phyloP scores from a whole-genome alignment of 2,797 vertebrate species.

The Danio aesculapii region DNA sequence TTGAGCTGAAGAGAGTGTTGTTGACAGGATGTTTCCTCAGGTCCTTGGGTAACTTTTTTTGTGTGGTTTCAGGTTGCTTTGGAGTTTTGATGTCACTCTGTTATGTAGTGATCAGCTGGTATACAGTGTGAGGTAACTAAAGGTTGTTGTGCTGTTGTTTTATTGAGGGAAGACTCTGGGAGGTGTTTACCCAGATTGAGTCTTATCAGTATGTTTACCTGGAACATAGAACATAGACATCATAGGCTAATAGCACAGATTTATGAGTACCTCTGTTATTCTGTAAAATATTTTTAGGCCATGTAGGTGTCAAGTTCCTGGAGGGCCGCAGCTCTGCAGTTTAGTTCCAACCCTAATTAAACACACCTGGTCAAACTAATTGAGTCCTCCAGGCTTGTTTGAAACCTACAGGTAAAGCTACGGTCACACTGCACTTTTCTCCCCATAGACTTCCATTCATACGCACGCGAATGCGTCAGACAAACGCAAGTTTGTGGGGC shows the following conservation, averaged over 20 bases:
- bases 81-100: neutral
- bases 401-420: no score
- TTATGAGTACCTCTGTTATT: neutral
- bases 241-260: neutral
- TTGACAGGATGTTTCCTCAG: neutral
- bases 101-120: slow-evolving; percentile 1
- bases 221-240: neutral
- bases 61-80: neutral
- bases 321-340: no score
- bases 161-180: neutral
- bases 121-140: neutral
- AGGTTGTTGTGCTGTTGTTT: slow-evolving; percentile 3
- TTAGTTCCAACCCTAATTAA: no score
- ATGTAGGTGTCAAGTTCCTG: neutral
- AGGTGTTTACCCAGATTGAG: neutral
- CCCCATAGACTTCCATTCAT: no score
- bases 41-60: neutral
- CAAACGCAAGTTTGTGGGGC: no score
- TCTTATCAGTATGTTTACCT: neutral
- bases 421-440: no score
- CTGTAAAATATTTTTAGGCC: neutral
- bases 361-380: no score
- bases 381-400: no score
- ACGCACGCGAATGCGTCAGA: no score
- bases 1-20: neutral